phyloP scores from a whole-genome alignment of 2,888 invertebrate species.

The Quadroppia sp. region DNA sequence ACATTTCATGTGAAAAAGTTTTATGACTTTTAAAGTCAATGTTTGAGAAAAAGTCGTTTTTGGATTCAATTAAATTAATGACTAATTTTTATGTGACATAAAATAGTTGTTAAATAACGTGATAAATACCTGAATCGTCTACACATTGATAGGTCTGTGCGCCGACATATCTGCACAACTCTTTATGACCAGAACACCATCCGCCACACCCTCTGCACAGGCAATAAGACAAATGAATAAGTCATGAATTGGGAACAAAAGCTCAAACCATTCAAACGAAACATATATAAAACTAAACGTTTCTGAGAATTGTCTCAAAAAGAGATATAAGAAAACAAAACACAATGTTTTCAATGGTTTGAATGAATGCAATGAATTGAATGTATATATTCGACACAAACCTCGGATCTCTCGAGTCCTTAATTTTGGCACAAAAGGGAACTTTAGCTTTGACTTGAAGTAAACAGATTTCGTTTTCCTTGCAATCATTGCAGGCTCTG shows the following conservation, averaged over 20 bases:
- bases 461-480: conserved; percentile 43
- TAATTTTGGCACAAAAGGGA: conserved; percentile 44
- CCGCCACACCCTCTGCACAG: conserved; percentile 46
- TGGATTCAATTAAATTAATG: too few relatives aligned
- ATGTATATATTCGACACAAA: background rate
- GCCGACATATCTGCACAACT: conserved; percentile 44
- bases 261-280: background rate
- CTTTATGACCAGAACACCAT: conserved; percentile 45
- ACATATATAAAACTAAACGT: background rate
- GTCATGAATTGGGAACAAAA: background rate
- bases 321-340: background rate
- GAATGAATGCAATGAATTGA: background rate
- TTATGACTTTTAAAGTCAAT: too few relatives aligned
- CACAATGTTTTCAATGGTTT: too few relatives aligned
- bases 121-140: conserved; percentile 41
- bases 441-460: conserved; percentile 42
- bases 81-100: too few relatives aligned
- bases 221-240: too few relatives aligned
- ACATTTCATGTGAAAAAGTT: too few relatives aligned
- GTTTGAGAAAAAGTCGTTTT: too few relatives aligned
- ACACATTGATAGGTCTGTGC: conserved; percentile 44
- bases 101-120: too few relatives aligned
- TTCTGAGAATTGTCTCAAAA: too few relatives aligned
- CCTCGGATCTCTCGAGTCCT: conserved; percentile 44
- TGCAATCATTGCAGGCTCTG: conserved; percentile 42